Percentiles rank a stretch among this genome's conserved stretches.
Evolutionary conservation across 2,888 invertebrate species (phyloP).

Genomic region (Tetrapedia diversipes): DNA sequence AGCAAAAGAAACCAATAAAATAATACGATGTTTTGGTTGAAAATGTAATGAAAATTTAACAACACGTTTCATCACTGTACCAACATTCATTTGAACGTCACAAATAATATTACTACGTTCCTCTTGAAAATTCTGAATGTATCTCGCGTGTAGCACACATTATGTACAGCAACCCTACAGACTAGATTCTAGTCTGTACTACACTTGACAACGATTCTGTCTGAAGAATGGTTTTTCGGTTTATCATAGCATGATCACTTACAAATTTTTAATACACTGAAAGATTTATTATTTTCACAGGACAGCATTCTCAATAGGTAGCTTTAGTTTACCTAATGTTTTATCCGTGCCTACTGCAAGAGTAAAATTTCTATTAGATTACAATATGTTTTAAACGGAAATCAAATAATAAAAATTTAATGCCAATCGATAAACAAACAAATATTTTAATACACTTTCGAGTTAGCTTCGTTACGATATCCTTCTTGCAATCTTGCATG

Average conservation of each 20-base stretch:
- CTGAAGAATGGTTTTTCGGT: constrained; percentile 49
- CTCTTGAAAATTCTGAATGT: constrained; percentile 17
- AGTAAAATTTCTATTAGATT: constrained; percentile 68
- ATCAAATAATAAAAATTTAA: constrained; percentile 9
- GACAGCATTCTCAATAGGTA: constrained; percentile 80
- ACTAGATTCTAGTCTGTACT: constrained; percentile 66
- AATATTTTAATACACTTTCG: not conserved
- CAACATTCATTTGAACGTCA: not conserved
- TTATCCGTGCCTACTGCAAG: constrained; percentile 81
- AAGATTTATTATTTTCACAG: constrained; percentile 77
- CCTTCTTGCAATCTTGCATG: constrained; percentile 53
- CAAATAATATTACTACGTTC: constrained; percentile 3
- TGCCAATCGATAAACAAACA: constrained; percentile 18
- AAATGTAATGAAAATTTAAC: not conserved
- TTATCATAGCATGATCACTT: constrained; percentile 80
- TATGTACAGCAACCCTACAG: constrained; percentile 69
- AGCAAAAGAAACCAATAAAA: constrained; percentile 5
- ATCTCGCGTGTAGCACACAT: constrained; percentile 38
- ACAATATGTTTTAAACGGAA: not conserved
- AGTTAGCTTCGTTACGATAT: constrained; percentile 16
- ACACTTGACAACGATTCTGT: constrained; percentile 52
- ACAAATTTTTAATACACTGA: constrained; percentile 78
- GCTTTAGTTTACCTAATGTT: constrained; percentile 80
- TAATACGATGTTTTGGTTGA: not conserved
- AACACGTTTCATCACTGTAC: not conserved